A percentile compares a stretch with the other conserved stretches of the same genome.
These are phyloP conservation scores for Celastrina argiolus DNA, from an alignment of 2,888 invertebrate species.

Conservation along the genomic window DNA sequence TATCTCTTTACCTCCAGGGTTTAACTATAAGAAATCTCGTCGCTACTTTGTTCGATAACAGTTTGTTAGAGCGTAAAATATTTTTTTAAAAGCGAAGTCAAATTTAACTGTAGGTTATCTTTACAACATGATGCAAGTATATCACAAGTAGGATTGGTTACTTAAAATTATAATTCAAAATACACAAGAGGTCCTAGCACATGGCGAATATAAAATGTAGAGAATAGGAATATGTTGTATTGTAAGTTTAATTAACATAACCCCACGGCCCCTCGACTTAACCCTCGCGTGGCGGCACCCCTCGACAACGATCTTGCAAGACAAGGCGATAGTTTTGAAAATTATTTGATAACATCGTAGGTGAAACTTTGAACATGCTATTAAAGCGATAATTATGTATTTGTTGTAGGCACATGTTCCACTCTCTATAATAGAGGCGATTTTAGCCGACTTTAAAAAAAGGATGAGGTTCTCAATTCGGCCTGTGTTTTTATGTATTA, in stretches of 20 bases:
- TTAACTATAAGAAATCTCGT: too few species aligned
- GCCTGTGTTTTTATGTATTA: too few species aligned
- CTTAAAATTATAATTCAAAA: not conserved
- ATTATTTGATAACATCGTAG: conserved; percentile 4
- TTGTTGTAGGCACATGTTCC: not conserved
- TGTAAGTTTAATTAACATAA: conserved; percentile 18
- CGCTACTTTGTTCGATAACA: too few species aligned
- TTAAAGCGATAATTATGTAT: not conserved
- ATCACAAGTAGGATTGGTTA: not conserved
- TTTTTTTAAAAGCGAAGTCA: too few species aligned
- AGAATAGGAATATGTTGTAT: conserved; percentile 8
- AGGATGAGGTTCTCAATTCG: too few species aligned
- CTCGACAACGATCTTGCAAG: not conserved
- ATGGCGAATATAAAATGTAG: not conserved
- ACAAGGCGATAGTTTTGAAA: conserved; percentile 1
- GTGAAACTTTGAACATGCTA: not conserved
- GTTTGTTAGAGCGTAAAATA: too few species aligned
- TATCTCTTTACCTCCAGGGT: too few species aligned
- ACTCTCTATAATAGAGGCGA: not conserved
- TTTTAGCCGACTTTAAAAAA: too few species aligned
- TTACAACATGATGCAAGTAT: not conserved
- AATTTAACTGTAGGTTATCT: not conserved
- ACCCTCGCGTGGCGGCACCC: not conserved
- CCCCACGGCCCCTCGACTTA: conserved; percentile 1
- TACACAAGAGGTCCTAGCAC: not conserved